Evolutionary conservation across 2,797 vertebrate species (phyloP).

Genomic region (Chiroxiphia lanceolata): DNA sequence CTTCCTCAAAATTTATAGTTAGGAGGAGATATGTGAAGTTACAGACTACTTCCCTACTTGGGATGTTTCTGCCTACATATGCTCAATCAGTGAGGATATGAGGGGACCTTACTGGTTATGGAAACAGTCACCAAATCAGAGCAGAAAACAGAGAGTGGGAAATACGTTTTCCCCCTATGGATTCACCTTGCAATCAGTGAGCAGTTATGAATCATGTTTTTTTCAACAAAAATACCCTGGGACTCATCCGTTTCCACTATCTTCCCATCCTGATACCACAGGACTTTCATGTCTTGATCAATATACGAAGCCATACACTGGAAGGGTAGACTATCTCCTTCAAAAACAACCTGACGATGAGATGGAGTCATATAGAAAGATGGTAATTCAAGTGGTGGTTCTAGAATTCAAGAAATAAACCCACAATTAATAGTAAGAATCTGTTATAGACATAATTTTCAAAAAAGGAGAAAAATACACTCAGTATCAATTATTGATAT

Average conservation of each 20-base stretch:
- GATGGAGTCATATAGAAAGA: conserved; percentile 97
- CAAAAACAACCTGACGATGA: conserved; percentile 95
- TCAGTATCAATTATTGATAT: neutral
- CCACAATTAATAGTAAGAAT: neutral
- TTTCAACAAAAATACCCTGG: conserved; percentile 94
- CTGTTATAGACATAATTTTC: neutral
- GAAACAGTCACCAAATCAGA: neutral
- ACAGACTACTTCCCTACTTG: neutral
- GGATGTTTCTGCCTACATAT: neutral
- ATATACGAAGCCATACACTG: conserved; percentile 96
- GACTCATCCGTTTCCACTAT: conserved; percentile 90
- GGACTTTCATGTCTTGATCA: conserved; percentile 95
- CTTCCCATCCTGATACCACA: conserved; percentile 96
- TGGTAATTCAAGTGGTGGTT: conserved; percentile 91
- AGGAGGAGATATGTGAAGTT: neutral
- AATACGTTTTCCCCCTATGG: neutral
- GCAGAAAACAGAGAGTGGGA: neutral
- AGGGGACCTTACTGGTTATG: neutral
- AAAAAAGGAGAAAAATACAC: neutral
- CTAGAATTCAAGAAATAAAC: conserved; percentile 69
- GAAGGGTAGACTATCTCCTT: conserved; percentile 96
- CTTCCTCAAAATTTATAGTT: neutral
- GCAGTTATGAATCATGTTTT: conserved; percentile 96
- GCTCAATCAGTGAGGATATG: neutral
- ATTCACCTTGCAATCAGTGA: conserved; percentile 92